phyloP scores from a whole-genome alignment of 2,888 invertebrate species.

The Dendrolimus houi region DNA sequence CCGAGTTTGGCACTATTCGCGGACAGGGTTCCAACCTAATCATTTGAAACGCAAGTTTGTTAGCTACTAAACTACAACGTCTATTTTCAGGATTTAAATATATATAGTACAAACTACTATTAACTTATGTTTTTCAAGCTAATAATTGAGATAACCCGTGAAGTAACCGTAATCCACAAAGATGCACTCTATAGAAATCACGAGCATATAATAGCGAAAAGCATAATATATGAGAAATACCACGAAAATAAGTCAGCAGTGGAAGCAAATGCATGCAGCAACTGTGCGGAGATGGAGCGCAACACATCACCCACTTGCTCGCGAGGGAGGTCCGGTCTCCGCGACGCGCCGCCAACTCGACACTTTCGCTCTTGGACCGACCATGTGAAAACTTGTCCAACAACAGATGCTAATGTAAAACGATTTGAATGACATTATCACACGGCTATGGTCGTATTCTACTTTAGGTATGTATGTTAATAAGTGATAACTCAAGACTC shows the following conservation, averaged over 20 bases:
- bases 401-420: constrained; percentile 5
- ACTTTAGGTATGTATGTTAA: constrained; percentile 1
- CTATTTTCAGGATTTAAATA: neutral
- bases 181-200: constrained; percentile 18
- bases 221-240: constrained; percentile 39
- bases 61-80: neutral
- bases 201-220: constrained; percentile 27
- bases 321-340: neutral
- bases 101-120: neutral
- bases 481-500: constrained; percentile 7
- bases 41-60: neutral
- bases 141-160: constrained; percentile 21
- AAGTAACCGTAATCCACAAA: no score
- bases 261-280: constrained; percentile 15
- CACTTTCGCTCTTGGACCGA: constrained; percentile 52
- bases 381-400: constrained; percentile 14
- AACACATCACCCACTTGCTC: constrained; percentile 50
- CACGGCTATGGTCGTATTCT: neutral
- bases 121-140: no score
- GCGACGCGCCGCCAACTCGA: constrained; percentile 7
- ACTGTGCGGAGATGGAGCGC: constrained; percentile 48
- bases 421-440: neutral
- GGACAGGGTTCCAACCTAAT: neutral
- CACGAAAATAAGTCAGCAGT: constrained; percentile 42
- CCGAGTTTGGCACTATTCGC: no score